Percentiles rank a stretch among this genome's conserved stretches.
Evolutionary conservation across 2,888 invertebrate species (phyloP).

Genomic region (Latrodectus hesperus): DNA sequence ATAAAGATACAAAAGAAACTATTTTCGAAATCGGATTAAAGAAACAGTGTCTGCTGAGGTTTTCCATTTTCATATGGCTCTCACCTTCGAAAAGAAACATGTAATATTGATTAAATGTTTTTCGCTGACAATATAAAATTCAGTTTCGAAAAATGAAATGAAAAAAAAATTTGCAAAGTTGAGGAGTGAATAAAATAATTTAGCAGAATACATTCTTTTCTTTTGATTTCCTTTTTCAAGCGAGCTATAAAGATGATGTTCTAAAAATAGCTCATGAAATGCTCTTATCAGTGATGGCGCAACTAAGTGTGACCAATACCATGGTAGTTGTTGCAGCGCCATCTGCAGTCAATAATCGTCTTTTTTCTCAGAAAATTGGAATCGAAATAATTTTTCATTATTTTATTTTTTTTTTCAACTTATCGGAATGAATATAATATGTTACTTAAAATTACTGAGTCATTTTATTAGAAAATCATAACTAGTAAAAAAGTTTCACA

Average conservation of each 20-base stretch:
- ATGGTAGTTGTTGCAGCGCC: not conserved
- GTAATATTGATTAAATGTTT: not conserved
- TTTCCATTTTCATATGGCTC: too few relatives aligned
- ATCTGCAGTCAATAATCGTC: slow-evolving; percentile 10
- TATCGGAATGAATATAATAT: too few relatives aligned
- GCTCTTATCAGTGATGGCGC: not conserved
- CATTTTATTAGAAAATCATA: too few relatives aligned
- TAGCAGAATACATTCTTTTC: not conserved
- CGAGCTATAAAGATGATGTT: not conserved
- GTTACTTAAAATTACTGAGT: too few relatives aligned
- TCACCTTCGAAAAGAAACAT: too few relatives aligned
- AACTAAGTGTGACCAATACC: slow-evolving; percentile 9
- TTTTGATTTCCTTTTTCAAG: not conserved
- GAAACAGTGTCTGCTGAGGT: too few relatives aligned
- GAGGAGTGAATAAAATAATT: not conserved
- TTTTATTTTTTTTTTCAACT: too few relatives aligned
- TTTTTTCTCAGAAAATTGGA: too few relatives aligned
- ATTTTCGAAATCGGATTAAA: too few relatives aligned
- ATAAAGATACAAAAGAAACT: too few relatives aligned
- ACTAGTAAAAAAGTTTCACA: too few relatives aligned
- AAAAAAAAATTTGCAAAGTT: not conserved
- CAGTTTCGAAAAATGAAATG: not conserved
- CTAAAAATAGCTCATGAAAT: slow-evolving; percentile 22
- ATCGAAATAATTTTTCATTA: too few relatives aligned
- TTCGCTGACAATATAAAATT: not conserved